Conservation (phyloP, 2,797 vertebrate genomes). For the Coregonus ussuriensis region DNA sequence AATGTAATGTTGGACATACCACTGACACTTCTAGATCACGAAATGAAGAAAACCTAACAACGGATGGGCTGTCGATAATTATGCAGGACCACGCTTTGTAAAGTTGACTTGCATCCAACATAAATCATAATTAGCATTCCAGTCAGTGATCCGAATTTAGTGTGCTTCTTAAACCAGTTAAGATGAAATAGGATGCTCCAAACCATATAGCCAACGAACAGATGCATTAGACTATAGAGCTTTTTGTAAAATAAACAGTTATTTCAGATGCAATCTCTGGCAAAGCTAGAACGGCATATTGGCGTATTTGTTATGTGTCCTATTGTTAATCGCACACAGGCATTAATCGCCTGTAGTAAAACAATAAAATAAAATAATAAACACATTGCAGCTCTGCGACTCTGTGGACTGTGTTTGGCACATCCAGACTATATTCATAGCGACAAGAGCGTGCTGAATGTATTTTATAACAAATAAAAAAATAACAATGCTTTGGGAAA, state of each 20-base stretch:
- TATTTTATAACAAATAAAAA: not conserved
- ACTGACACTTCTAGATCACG: not conserved
- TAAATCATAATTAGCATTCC: constrained; percentile 68
- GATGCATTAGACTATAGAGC: constrained; percentile 5
- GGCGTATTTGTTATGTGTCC: not conserved
- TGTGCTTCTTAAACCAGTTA: not conserved
- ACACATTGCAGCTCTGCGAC: constrained; percentile 62
- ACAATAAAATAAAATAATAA: constrained; percentile 35
- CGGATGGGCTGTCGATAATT: constrained; percentile 52
- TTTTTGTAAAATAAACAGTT: not conserved
- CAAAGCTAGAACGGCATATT: not conserved
- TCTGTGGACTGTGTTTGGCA: constrained; percentile 33
- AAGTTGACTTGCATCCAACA: constrained; percentile 75
- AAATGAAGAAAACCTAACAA: not conserved
- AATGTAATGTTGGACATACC: not conserved
- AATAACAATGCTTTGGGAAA: not conserved
- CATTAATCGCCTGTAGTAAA: constrained; percentile 13
- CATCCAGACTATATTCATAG: not conserved
- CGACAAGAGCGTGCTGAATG: not conserved
- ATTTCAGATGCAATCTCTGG: not conserved
- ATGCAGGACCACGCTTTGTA: constrained; percentile 65
- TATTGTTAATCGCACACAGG: constrained; percentile 9
- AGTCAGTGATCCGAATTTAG: constrained; percentile 53
- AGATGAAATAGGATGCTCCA: not conserved
- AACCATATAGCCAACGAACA: constrained; percentile 1